Conservation (phyloP, 1,140 invertebrate genomes). For the Meloidogyne exigua region DNA sequence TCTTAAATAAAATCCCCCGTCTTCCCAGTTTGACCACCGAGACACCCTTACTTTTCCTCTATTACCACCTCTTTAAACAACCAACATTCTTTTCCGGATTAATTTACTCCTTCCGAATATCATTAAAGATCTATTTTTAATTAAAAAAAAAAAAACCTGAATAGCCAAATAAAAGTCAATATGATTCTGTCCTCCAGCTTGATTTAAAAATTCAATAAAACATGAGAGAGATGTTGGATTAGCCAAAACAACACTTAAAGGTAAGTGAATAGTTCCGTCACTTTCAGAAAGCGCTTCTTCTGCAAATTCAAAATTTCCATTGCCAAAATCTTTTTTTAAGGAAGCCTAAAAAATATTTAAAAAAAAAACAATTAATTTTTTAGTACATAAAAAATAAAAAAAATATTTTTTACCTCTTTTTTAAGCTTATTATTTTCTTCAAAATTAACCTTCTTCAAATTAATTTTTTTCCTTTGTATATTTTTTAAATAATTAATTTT, state of each 20-base stretch:
- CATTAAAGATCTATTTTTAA: too few species aligned
- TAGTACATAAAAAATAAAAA: too few species aligned
- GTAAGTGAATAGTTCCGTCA: slow-evolving; percentile 68
- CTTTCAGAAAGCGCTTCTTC: slow-evolving; percentile 17
- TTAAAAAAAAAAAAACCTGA: slow-evolving; percentile 69
- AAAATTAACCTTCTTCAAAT: slow-evolving; percentile 1
- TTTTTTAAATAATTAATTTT: neutral
- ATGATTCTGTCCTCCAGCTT: slow-evolving; percentile 74
- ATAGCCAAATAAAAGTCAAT: slow-evolving; percentile 81
- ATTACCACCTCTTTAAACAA: too few species aligned
- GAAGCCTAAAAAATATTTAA: neutral
- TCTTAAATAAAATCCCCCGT: too few species aligned
- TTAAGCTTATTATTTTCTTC: neutral
- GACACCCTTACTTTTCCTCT: too few species aligned
- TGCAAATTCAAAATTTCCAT: slow-evolving; percentile 12
- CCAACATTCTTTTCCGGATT: too few species aligned
- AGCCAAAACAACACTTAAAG: slow-evolving; percentile 76
- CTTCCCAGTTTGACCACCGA: too few species aligned
- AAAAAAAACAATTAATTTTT: too few species aligned
- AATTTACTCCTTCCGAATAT: too few species aligned
- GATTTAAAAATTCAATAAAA: slow-evolving; percentile 78
- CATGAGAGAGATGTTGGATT: slow-evolving; percentile 78
- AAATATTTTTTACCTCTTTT: neutral
- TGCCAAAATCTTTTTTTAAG: neutral
- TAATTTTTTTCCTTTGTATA: neutral